Conservation (phyloP, 2,888 invertebrate genomes). For the Melinaea marsaeus region DNA sequence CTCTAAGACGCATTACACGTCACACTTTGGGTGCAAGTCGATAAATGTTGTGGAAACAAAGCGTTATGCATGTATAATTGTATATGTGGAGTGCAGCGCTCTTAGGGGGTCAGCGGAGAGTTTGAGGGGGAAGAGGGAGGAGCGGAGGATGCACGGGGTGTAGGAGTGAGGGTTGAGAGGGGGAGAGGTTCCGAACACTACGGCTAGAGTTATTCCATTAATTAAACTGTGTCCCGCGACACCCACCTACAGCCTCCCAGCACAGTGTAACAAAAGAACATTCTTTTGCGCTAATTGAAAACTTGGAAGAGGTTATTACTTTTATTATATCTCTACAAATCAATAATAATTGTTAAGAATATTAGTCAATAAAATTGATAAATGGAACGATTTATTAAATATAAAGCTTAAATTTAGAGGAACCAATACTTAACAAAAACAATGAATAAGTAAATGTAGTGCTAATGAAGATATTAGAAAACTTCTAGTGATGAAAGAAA, state of each 20-base stretch:
- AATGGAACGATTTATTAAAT: neutral
- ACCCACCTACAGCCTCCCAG: slow-evolving; percentile 33
- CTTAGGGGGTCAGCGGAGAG: no score
- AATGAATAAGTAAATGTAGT: no score
- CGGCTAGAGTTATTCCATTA: slow-evolving; percentile 71
- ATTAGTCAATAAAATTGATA: neutral
- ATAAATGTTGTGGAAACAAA: slow-evolving; percentile 4
- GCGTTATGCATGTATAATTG: slow-evolving; percentile 12
- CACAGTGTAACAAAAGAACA: slow-evolving; percentile 15
- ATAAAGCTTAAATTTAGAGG: neutral
- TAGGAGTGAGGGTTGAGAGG: slow-evolving; percentile 30
- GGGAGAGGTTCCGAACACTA: slow-evolving; percentile 32
- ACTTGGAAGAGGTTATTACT: slow-evolving; percentile 7
- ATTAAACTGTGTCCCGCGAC: slow-evolving; percentile 57
- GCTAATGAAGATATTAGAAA: no score
- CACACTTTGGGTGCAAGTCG: neutral
- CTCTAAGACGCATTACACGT: neutral
- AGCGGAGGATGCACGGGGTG: neutral
- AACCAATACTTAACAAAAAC: no score
- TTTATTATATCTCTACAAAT: slow-evolving; percentile 12
- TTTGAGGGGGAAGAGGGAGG: neutral
- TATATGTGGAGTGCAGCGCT: slow-evolving; percentile 3
- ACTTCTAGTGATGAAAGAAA: no score
- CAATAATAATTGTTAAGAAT: slow-evolving; percentile 4
- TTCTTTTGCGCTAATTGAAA: slow-evolving; percentile 15